Conservation (phyloP, 2,888 invertebrate species). For the Dynastes tityus region DNA sequence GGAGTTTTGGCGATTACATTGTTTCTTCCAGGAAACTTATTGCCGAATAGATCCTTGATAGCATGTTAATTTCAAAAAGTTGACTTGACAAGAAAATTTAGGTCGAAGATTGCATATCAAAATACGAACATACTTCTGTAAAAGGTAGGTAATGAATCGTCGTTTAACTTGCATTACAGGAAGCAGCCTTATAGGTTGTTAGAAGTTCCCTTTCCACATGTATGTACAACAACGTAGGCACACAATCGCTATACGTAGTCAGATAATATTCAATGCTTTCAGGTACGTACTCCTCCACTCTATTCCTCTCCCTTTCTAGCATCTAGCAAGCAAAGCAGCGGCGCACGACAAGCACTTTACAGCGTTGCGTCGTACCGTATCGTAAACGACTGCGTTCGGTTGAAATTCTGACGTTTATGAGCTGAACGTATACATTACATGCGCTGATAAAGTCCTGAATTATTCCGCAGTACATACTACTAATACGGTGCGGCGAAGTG, state of each 20-base stretch:
- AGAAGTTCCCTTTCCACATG: neutral
- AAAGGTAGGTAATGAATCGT: conserved; percentile 18
- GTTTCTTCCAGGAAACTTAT: too few relatives aligned
- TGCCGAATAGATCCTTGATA: too few relatives aligned
- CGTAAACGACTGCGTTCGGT: conserved; percentile 41
- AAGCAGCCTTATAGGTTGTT: neutral
- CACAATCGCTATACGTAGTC: neutral
- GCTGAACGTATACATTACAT: conserved; percentile 41
- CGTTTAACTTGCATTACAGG: neutral
- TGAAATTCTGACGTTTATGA: conserved; percentile 45
- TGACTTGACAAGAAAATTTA: neutral
- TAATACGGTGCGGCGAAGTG: conserved; percentile 6
- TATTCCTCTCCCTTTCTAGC: neutral
- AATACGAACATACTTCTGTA: neutral
- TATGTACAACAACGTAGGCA: neutral
- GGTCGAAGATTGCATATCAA: conserved; percentile 10
- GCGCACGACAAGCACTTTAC: neutral
- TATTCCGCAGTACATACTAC: conserved; percentile 19
- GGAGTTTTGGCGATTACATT: too few relatives aligned
- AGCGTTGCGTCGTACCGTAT: conserved; percentile 13
- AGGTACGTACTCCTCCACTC: neutral
- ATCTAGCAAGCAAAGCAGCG: neutral
- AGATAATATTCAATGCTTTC: conserved; percentile 5
- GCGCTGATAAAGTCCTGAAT: conserved; percentile 41
- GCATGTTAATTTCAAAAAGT: neutral